Base-by-base conservation (phyloP, 2,888 invertebrate species). In the Tetragonula carbonaria region DNA sequence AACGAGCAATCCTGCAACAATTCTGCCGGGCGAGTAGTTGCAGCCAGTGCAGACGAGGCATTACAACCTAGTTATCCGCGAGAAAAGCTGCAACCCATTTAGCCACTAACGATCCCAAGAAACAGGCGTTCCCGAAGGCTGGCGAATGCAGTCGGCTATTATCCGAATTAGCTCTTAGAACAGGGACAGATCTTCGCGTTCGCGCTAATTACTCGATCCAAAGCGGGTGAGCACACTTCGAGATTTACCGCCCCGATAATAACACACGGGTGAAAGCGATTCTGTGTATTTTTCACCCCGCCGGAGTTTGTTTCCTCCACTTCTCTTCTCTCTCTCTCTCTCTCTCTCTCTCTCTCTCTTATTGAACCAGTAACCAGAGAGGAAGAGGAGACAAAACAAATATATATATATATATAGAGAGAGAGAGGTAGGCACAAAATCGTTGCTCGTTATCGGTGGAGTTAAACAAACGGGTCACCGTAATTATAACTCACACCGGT, bases 391-490 rank as follows among this genome's bases (percentile, higher is more conserved):
- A 28, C 45, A 5, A 23, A 4, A 53, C 18, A 21, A n/a, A 21
- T 0, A 28, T 28, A 28, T 28, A 28, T 28, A 28, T 28, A 28
- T 28, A 28, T 28, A 2, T 21, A 5, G 16, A 45, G 28, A 4
- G 1, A 53, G 16, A 11, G 68, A 23, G 51, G 45, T 62, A 59
- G 77, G 70, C 65, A 65, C 65, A 81, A 86, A 88, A 90, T 91
- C 85, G 85, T 81, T 83, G 85, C 89, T 89, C 84, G 89, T 91
- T 90, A 92, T 92, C 88, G 88, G 73, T 21, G 4, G 66, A 55
- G 80, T 80, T 85, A 85, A 89, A 86, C 83, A 82, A 88, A 91
- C 82, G 74, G 74, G 85, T 82, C 84, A 72, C 78, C 81, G 68
- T 82, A 87, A 88, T 86, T 91, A 87, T 79, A 82, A 84, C 84